Base-by-base conservation (phyloP, 2,888 invertebrate species). In the Monochamus alternatus region DNA sequence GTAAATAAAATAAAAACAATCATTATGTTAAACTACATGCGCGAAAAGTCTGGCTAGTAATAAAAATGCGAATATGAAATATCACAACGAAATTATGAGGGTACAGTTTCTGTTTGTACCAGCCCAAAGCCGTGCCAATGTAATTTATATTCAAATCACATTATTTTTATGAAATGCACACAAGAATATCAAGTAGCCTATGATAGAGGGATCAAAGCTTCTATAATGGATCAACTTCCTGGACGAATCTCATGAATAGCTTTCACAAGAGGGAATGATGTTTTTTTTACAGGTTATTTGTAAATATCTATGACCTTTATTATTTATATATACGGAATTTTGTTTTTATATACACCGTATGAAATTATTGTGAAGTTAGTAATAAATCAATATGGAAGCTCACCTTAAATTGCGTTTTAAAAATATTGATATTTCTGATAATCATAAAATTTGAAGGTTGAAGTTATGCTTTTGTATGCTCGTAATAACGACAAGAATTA, bases 61-160 rank as follows among this genome's bases (percentile, higher is more conserved):
- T 68, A 43, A 68, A 55, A 55, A 66, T 31, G 22, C 2, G 5
- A 7, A 51, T 44, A 38, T 52, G 43, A 5, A 7, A 47, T 9
- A 1, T 31, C 44, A 8, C 22, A 69, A 60, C 51, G n/a, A 51
- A 51, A 47, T 69, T 69, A 69, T 60, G 43, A 59, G 58, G 68
- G 5, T 69, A 12, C 59, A 47, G 69, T 69, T 47, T 60, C 51
- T 71, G 63, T 51, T 51, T 52, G 51, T 63, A 32, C 30, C 31
- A 5, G 22, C 51, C 30, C 31, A 51, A n/a, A 51, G 71, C 51
- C 63, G 62, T 71, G 71, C 63, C 62, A 71, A 71, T 71, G 71
- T 51, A 71, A 71, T 71, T 71, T 71, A 71, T 63, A 71, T 71
- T 71, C 71, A 71, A 63, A 71, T 71, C 51, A 32, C 63, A 63